phyloP scores from a whole-genome alignment of 1,140 invertebrate genomes.

The Calephelis virginiensis region DNA sequence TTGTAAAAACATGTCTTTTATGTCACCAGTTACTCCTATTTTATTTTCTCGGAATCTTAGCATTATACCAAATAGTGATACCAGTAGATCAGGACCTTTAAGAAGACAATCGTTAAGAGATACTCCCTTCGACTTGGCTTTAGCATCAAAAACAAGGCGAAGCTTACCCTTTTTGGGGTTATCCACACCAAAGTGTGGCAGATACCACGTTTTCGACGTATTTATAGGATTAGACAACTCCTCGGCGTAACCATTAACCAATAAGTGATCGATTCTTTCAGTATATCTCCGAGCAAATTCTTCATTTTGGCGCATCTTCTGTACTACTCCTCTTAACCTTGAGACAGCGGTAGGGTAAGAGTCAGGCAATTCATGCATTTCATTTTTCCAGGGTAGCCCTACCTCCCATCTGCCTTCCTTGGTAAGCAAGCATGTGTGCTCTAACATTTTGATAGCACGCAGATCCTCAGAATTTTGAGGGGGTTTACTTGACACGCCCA shows the following conservation, averaged over 20 bases:
- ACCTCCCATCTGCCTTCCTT: constrained; percentile 14
- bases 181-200: constrained; percentile 44
- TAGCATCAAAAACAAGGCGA: constrained; percentile 45
- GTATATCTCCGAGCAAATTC: constrained; percentile 6
- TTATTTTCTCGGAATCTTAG: constrained; percentile 38
- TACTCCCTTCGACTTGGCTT: constrained; percentile 23
- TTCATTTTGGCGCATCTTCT: neutral
- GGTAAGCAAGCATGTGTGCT: constrained; percentile 6
- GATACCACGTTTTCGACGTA: constrained; percentile 35
- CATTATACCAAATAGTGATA: constrained; percentile 36
- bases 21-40: constrained; percentile 34
- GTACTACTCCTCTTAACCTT: too few relatives aligned
- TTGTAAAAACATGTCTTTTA: constrained; percentile 33
- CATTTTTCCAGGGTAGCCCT: constrained; percentile 38
- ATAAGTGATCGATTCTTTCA: constrained; percentile 14
- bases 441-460: constrained; percentile 19
- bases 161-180: constrained; percentile 37
- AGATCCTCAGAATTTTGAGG: constrained; percentile 25
- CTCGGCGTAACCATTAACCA: constrained; percentile 20
- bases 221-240: neutral
- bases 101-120: constrained; percentile 41
- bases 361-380: constrained; percentile 25
- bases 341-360: neutral
- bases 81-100: constrained; percentile 37
- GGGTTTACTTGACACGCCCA: constrained; percentile 24